A percentile compares a stretch with the other conserved stretches of the same genome.
phyloP scores from a whole-genome alignment of 92 coral and sea anemone genomes.

The Hydrozoanthus gracilis region DNA sequence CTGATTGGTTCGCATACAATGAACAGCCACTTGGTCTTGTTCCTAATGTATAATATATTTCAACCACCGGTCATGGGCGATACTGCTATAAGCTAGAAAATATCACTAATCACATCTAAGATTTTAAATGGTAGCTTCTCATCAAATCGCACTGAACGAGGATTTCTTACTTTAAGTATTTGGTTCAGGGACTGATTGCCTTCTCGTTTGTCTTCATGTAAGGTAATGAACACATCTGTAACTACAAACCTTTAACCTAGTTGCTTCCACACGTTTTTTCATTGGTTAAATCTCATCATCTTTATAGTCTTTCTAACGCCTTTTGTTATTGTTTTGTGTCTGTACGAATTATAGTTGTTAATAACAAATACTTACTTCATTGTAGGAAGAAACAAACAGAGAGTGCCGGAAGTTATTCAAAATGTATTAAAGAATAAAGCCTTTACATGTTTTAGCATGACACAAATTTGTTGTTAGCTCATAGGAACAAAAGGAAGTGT shows the following conservation, averaged over 20 bases:
- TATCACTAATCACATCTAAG: background rate
- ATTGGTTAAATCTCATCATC: background rate
- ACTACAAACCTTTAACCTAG: background rate
- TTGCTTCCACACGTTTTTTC: background rate
- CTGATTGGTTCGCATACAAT: slow-evolving; percentile 26
- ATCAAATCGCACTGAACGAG: background rate
- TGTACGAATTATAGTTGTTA: no score
- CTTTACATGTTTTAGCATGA: no score
- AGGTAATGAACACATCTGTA: background rate
- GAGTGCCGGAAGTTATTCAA: no score
- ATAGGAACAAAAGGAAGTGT: no score
- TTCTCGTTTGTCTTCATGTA: background rate
- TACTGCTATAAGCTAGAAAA: background rate
- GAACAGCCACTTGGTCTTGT: background rate
- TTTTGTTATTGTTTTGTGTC: no score
- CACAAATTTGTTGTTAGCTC: no score
- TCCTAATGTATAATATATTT: slow-evolving; percentile 2
- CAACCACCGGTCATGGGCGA: slow-evolving; percentile 7
- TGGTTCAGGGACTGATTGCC: background rate
- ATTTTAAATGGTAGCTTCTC: background rate
- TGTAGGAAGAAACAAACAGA: no score
- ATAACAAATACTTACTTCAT: no score
- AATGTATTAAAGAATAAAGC: no score
- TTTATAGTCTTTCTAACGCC: background rate
- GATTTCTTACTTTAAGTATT: background rate